These are phyloP conservation scores for Hyperoplus immaculatus DNA, from an alignment of 2,797 vertebrate species.

Conservation along the genomic window DNA sequence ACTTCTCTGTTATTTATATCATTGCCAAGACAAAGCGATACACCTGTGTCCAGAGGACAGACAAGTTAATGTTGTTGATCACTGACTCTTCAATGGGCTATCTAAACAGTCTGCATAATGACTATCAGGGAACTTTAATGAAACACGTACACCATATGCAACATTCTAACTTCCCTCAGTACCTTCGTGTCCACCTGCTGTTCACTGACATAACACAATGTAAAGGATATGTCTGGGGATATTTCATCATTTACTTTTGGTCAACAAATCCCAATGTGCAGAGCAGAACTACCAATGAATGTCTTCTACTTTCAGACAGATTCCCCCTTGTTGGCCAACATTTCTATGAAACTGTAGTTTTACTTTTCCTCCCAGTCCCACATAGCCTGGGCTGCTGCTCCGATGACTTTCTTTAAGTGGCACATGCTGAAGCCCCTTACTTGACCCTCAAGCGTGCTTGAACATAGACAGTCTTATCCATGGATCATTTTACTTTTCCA, in stretches of 20 bases:
- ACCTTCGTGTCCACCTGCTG: not conserved
- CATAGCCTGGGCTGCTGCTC: too few relatives aligned
- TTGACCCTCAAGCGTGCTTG: not conserved
- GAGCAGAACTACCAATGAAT: not conserved
- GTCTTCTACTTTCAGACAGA: too few relatives aligned
- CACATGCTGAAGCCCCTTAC: slow-evolving; percentile 13
- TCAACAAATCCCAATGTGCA: not conserved
- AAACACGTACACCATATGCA: too few relatives aligned
- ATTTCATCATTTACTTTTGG: not conserved
- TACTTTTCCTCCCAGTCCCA: too few relatives aligned
- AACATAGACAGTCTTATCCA: not conserved
- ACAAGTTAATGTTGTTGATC: not conserved
- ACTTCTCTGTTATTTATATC: not conserved
- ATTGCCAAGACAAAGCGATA: not conserved
- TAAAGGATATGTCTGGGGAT: not conserved
- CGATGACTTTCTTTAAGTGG: too few relatives aligned
- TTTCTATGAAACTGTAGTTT: too few relatives aligned
- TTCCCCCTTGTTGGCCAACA: too few relatives aligned
- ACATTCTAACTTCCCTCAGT: not conserved
- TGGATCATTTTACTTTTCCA: not conserved
- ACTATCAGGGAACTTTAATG: not conserved
- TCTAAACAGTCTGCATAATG: not conserved
- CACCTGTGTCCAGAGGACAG: not conserved
- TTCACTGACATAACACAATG: not conserved
- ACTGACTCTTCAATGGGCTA: not conserved